A percentile compares a stretch with the other conserved stretches of the same genome.
These are phyloP conservation scores for Drosophila lutescens DNA, from an alignment of 2,888 invertebrate species.

Conservation along the genomic window DNA sequence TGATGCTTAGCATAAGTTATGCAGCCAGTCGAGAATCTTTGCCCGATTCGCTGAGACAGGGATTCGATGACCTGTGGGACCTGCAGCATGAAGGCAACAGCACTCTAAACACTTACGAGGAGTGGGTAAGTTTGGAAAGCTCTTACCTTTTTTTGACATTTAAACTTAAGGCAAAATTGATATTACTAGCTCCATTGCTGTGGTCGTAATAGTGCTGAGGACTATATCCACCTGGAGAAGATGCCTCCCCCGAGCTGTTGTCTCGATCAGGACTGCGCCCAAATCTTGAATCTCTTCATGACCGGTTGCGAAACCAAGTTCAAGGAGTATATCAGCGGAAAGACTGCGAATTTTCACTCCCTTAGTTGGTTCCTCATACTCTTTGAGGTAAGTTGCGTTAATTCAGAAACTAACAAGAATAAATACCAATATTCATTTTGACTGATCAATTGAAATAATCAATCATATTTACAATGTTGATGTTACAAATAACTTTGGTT, in stretches of 20 bases:
- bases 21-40: slow-evolving; percentile 61
- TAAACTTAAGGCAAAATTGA: no score
- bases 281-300: slow-evolving; percentile 68
- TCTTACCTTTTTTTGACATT: rapidly evolving
- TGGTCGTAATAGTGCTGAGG: slow-evolving; percentile 76
- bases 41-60: slow-evolving; percentile 62
- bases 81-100: slow-evolving; percentile 50
- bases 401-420: neutral
- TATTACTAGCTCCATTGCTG: slow-evolving; percentile 74
- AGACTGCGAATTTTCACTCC: slow-evolving; percentile 72
- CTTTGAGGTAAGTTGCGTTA: slow-evolving; percentile 60
- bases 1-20: slow-evolving; percentile 76
- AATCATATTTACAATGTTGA: no score
- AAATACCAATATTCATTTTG: no score
- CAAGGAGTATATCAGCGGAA: slow-evolving; percentile 66
- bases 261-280: slow-evolving; percentile 67
- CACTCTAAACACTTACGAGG: slow-evolving; percentile 69
- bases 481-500: no score
- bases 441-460: no score
- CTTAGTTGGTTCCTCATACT: slow-evolving; percentile 78
- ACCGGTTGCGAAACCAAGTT: slow-evolving; percentile 75
- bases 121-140: slow-evolving; percentile 68
- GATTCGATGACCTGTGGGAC: slow-evolving; percentile 81
- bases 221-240: slow-evolving; percentile 73
- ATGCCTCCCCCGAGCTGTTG: slow-evolving; percentile 75